Evolutionary conservation across 2,113 vertebrate genomes (phyloP).

Genomic region (Haplochromis burtoni): DNA sequence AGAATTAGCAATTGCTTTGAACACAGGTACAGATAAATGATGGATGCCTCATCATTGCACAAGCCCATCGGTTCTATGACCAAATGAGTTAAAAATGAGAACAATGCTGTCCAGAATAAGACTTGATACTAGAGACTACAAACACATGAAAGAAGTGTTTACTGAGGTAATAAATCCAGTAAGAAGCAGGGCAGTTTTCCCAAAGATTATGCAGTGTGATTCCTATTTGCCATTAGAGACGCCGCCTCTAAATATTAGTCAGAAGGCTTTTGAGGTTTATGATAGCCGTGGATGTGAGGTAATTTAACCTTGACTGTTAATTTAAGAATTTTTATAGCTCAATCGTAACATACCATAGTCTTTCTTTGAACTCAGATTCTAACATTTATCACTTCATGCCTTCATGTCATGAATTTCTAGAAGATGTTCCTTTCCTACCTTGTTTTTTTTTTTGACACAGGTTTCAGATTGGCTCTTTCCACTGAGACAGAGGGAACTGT

Average conservation of each 20-base stretch:
- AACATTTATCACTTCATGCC: not conserved
- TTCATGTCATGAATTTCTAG: not conserved
- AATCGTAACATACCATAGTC: not conserved
- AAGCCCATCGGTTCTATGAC: not conserved
- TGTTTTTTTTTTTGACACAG: not conserved
- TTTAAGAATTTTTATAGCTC: not conserved
- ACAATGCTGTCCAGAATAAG: not conserved
- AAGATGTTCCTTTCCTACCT: not conserved
- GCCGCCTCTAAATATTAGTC: not conserved
- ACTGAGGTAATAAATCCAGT: not conserved
- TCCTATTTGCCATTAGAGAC: not conserved
- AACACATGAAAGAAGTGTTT: not conserved
- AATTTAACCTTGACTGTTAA: not conserved
- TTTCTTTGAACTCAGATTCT: not conserved
- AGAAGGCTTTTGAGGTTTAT: not conserved
- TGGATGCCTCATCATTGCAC: not conserved
- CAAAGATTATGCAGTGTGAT: not conserved
- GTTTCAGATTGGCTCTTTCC: not conserved
- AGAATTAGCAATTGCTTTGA: not conserved
- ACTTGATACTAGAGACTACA: not conserved
- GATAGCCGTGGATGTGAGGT: not conserved
- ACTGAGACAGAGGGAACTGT: conserved; percentile 12
- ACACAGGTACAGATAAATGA: not conserved
- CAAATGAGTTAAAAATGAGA: not conserved
- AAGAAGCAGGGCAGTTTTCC: not conserved